These are phyloP conservation scores for Nomia melanderi DNA, from an alignment of 1,140 invertebrate genomes.

Conservation along the genomic window DNA sequence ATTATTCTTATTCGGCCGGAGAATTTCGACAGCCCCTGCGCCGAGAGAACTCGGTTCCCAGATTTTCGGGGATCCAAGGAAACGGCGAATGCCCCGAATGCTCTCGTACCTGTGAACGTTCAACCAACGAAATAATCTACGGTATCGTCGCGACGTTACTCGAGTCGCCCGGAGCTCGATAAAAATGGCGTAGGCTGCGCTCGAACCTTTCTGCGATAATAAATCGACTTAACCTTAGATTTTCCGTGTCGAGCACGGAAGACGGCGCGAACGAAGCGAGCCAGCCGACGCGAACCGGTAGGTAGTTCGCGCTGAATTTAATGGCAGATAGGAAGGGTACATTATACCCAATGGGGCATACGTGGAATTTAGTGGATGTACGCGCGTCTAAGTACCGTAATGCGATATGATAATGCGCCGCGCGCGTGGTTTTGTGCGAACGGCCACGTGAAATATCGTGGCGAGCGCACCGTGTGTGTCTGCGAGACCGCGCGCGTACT, in stretches of 20 bases:
- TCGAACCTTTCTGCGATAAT: too few species aligned
- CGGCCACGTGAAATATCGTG: slow-evolving; percentile 44
- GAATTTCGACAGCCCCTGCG: too few species aligned
- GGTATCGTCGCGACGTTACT: too few species aligned
- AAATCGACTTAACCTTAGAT: neutral
- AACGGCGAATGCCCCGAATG: too few species aligned
- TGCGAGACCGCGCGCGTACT: neutral
- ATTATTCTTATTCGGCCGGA: too few species aligned
- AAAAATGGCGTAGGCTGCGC: too few species aligned
- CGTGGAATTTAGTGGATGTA: slow-evolving; percentile 48
- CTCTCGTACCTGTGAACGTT: too few species aligned
- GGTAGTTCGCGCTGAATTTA: slow-evolving; percentile 45
- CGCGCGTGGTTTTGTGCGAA: slow-evolving; percentile 40
- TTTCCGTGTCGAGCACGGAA: neutral
- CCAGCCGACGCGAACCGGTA: slow-evolving; percentile 14
- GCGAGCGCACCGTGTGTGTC: neutral
- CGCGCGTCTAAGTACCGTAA: slow-evolving; percentile 51
- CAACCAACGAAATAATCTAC: neutral
- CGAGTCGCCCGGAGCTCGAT: too few species aligned
- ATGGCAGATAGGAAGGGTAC: slow-evolving; percentile 44
- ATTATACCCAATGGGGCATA: slow-evolving; percentile 47
- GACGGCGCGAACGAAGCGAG: slow-evolving; percentile 10
- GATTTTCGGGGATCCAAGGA: too few species aligned
- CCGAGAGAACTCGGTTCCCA: too few species aligned
- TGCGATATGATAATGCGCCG: slow-evolving; percentile 50